Base-by-base conservation (phyloP, 2,888 invertebrate species). In the Ectemnius continuus region DNA sequence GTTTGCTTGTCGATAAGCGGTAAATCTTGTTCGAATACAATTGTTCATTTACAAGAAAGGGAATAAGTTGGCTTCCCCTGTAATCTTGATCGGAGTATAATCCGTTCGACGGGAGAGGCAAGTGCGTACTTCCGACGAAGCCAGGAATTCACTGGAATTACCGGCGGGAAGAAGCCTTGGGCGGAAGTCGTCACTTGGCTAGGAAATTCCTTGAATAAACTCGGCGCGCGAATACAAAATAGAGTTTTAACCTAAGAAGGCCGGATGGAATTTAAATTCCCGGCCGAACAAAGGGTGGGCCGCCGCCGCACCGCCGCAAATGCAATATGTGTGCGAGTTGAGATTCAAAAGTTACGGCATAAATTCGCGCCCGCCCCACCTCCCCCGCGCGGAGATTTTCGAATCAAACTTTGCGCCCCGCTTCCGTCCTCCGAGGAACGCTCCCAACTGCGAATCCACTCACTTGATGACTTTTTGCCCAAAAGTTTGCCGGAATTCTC, bases 221-320 rank as follows among this genome's bases (percentile, higher is more conserved):
- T 64, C 46, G 23, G 5, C 8, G 67, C 23, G 47, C 60, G 75
- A 74, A 78, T 70, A 79, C 79, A 67, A 67, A 71, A 78, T 71
- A 67, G 75, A 71, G 72, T 62, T 79, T 82, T 67, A 68, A 68
- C 67, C 67, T 46, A 72, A 69, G 79, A 67, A 73, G 70, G 69
- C 70, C 8, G 63, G 71, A 67, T 80, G 46, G 63, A 80, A 73
- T 82, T 73, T 79, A 71, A 80, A 82, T 77, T 66, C 45, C 62
- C 13, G 36, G 36, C 36, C 66, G 68, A 48, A 71, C 59, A 60
- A 66, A 36, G 61, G 16, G 8, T 28, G 61, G 6, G 23, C 23
- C 3, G 23, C n/a, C 8, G 5, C 48, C 58, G 45, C n/a, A n/a
- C n/a, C n/a, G 45, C 20, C n/a, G 47, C 18, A 28, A 61, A 68